phyloP scores from a whole-genome alignment of 2,888 invertebrate genomes.

The Choreutis nemorana region DNA sequence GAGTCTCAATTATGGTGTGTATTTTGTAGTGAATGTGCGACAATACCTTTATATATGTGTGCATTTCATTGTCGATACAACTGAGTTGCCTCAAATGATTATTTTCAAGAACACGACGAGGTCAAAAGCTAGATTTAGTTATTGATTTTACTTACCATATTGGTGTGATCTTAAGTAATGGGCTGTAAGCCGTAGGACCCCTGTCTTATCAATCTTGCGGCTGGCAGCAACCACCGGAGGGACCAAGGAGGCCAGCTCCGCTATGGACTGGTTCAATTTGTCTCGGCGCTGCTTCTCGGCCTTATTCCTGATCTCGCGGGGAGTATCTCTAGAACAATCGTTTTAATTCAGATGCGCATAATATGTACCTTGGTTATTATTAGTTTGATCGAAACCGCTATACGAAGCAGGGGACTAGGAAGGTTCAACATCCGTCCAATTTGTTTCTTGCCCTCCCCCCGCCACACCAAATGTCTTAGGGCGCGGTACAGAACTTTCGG shows the following conservation, averaged over 20 bases:
- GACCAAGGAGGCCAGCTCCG: conserved; percentile 80
- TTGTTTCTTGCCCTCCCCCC: too few relatives aligned
- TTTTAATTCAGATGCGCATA: too few relatives aligned
- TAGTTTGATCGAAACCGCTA: too few relatives aligned
- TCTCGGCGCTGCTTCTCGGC: conserved; percentile 92
- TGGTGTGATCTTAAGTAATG: conserved; percentile 81
- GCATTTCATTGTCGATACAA: not conserved
- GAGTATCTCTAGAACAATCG: conserved; percentile 34
- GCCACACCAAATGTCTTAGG: too few relatives aligned
- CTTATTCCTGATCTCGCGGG: conserved; percentile 80
- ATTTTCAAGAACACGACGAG: too few relatives aligned
- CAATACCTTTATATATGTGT: not conserved
- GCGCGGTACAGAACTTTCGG: too few relatives aligned
- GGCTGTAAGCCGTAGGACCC: conserved; percentile 83
- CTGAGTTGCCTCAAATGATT: not conserved
- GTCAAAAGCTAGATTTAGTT: conserved; percentile 6
- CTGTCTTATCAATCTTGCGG: conserved; percentile 89
- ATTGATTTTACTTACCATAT: conserved; percentile 46
- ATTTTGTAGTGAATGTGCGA: not conserved
- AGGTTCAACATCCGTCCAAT: too few relatives aligned
- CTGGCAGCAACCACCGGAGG: conserved; percentile 81
- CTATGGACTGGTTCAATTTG: conserved; percentile 83
- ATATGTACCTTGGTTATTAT: too few relatives aligned
- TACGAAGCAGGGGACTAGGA: too few relatives aligned
- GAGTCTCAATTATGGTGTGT: not conserved